Conservation (phyloP, 2,113 vertebrate genomes). For the Sylvietta virens region DNA sequence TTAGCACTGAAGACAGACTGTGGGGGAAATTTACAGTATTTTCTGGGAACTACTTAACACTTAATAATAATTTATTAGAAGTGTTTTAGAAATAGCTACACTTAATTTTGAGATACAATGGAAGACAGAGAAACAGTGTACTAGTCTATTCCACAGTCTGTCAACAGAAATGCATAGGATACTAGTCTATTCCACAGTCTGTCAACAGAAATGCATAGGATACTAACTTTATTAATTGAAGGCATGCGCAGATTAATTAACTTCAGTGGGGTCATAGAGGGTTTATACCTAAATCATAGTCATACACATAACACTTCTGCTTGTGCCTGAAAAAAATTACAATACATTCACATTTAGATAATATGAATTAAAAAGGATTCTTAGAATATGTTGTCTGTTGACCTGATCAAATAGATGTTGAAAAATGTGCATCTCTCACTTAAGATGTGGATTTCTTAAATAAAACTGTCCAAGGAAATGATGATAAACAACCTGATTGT, state of each 20-base stretch:
- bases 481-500: slow-evolving; percentile 74
- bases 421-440: slow-evolving; percentile 71
- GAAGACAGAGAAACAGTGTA: background rate
- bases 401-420: slow-evolving; percentile 78
- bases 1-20: background rate
- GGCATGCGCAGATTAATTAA: background rate
- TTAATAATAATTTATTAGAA: background rate
- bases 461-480: slow-evolving; percentile 80
- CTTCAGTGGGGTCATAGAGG: background rate
- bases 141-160: background rate
- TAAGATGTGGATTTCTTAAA: slow-evolving; percentile 68
- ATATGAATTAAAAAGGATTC: background rate
- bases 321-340: background rate
- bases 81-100: background rate
- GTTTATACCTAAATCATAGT: background rate
- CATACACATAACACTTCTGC: background rate
- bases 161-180: background rate
- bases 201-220: background rate
- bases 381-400: background rate
- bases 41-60: background rate
- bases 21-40: background rate
- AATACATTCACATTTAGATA: background rate
- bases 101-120: background rate
- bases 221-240: background rate
- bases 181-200: background rate